Evolutionary conservation across 2,113 vertebrate species (phyloP).

Genomic region (Crotalus viridis): DNA sequence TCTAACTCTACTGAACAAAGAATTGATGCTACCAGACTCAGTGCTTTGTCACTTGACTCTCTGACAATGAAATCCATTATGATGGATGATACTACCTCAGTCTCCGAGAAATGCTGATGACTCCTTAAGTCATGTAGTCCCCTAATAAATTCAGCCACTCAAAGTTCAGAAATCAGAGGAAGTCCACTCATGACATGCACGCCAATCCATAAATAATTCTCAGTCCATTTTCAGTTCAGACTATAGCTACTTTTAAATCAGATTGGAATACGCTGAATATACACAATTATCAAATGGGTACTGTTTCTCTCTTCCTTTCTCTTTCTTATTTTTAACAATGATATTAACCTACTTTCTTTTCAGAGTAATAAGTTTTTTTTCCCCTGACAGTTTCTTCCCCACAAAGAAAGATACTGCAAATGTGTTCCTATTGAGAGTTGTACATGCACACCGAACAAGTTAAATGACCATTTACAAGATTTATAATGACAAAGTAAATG

Average conservation of each 20-base stretch:
- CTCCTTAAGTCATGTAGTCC: background rate
- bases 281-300: background rate
- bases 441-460: slow-evolving; percentile 60
- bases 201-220: no score
- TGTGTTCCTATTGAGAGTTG: slow-evolving; percentile 47
- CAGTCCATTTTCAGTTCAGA: background rate
- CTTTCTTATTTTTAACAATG: slow-evolving; percentile 43
- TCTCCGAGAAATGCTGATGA: background rate
- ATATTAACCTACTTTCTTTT: slow-evolving; percentile 40
- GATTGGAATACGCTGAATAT: background rate
- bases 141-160: background rate
- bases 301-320: slow-evolving; percentile 17
- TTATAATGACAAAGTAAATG: slow-evolving; percentile 78
- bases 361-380: slow-evolving; percentile 42
- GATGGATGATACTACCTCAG: background rate
- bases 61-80: background rate
- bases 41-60: background rate
- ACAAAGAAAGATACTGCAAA: slow-evolving; percentile 47
- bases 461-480: slow-evolving; percentile 80
- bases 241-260: background rate
- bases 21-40: background rate
- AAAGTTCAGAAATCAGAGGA: slow-evolving; percentile 14
- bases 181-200: no score
- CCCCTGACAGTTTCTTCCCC: slow-evolving; percentile 30
- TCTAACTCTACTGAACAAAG: background rate